phyloP scores from a whole-genome alignment of 2,113 vertebrate species.

The Chloropsis cyanopogon region DNA sequence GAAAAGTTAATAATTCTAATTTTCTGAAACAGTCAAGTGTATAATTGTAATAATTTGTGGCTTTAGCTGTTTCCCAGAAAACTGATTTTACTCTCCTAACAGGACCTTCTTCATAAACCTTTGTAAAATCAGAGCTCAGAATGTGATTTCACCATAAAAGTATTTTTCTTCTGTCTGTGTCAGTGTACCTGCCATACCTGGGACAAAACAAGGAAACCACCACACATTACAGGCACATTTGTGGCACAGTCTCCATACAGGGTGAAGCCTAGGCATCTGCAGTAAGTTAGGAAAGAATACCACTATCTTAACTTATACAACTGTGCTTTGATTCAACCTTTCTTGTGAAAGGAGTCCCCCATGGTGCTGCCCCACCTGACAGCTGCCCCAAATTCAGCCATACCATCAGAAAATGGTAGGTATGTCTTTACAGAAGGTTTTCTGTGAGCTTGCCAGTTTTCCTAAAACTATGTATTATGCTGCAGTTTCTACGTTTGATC shows the following conservation, averaged over 20 bases:
- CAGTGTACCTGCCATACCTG: fast-evolving
- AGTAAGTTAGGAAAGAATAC: neutral
- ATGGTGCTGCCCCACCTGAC: neutral
- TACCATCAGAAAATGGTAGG: neutral
- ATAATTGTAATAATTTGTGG: neutral
- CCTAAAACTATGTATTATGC: neutral
- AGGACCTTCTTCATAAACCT: neutral
- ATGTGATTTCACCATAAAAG: fast-evolving
- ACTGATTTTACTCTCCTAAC: neutral
- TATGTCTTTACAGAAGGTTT: neutral
- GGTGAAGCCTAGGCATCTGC: neutral
- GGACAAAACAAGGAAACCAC: neutral
- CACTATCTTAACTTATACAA: neutral
- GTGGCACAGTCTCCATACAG: neutral
- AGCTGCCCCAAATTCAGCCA: neutral
- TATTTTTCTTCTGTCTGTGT: neutral
- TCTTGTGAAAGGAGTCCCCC: neutral
- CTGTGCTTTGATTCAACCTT: neutral
- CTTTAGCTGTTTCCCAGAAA: neutral
- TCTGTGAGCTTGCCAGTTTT: neutral
- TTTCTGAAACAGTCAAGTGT: neutral
- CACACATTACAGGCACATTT: neutral
- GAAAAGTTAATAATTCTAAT: neutral
- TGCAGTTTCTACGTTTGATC: neutral
- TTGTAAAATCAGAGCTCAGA: neutral